Evolutionary conservation across 2,797 vertebrate genomes (phyloP).

Genomic region (Clangula hyemalis): DNA sequence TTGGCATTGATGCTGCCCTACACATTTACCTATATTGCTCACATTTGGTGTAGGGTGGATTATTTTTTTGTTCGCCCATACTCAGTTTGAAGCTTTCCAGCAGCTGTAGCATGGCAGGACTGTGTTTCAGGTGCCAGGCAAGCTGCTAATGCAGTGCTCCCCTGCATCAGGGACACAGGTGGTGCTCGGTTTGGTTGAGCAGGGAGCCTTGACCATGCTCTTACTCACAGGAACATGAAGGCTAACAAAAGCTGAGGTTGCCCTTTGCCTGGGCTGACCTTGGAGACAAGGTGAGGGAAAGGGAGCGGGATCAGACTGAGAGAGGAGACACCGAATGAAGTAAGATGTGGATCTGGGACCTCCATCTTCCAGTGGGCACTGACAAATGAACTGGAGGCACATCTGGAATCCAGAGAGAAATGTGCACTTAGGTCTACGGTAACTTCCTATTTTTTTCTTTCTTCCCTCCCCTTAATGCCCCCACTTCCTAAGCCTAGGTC

Average conservation of each 20-base stretch:
- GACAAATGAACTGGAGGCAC: background rate
- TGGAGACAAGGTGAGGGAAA: background rate
- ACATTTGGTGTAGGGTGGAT: background rate
- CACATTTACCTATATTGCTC: background rate
- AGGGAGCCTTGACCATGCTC: background rate
- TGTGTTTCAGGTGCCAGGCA: too few relatives aligned
- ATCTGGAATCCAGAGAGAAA: background rate
- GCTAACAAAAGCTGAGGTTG: background rate
- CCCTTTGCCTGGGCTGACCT: rapidly evolving
- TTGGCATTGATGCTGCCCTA: background rate
- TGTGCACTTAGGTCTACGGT: rapidly evolving
- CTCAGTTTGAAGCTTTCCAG: background rate
- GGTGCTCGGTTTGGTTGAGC: background rate
- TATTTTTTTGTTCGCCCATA: too few relatives aligned
- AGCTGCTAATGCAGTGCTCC: background rate
- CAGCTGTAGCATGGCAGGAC: background rate
- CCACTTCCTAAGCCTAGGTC: too few relatives aligned
- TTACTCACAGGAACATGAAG: rapidly evolving
- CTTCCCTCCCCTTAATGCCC: too few relatives aligned
- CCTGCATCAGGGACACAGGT: background rate
- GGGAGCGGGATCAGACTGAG: background rate
- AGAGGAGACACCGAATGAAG: rapidly evolving
- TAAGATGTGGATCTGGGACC: background rate
- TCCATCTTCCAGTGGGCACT: too few relatives aligned
- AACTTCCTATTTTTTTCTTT: background rate